A percentile compares a stretch with the other conserved stretches of the same genome.
Conservation (phyloP, 2,797 vertebrate species). For the Arrhamphus sclerolepis region DNA sequence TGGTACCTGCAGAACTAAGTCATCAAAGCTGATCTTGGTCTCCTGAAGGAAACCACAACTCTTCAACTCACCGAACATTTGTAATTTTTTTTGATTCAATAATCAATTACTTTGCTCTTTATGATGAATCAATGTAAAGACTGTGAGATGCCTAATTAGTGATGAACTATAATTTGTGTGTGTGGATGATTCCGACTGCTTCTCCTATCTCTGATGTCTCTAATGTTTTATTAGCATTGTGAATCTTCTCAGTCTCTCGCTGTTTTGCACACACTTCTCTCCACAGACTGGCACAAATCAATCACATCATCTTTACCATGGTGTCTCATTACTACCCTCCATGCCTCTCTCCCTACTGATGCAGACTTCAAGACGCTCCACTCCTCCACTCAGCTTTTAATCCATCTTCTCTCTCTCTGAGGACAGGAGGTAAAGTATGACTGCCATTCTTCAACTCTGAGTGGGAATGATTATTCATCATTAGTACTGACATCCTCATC, state of each 20-base stretch:
- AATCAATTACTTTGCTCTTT: no score
- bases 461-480: conserved; percentile 47
- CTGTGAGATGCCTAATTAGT: no score
- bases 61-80: no score
- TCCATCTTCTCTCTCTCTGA: conserved; percentile 20
- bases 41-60: no score
- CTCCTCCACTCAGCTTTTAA: conserved; percentile 18
- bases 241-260: conserved; percentile 6
- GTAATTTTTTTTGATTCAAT: no score
- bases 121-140: no score
- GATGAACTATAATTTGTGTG: no score
- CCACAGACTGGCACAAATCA: conserved; percentile 35
- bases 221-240: conserved; percentile 14
- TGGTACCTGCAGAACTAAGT: no score
- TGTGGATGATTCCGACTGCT: background rate
- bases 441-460: conserved; percentile 22
- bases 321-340: conserved; percentile 5
- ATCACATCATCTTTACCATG: conserved; percentile 22
- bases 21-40: no score
- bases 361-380: conserved; percentile 7
- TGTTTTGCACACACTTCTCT: conserved; percentile 7
- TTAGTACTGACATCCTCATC: conserved; percentile 34
- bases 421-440: background rate
- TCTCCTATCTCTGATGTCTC: background rate
- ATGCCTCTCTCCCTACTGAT: background rate